phyloP scores from a whole-genome alignment of 2,113 vertebrate species.

The Leuciscus idus region DNA sequence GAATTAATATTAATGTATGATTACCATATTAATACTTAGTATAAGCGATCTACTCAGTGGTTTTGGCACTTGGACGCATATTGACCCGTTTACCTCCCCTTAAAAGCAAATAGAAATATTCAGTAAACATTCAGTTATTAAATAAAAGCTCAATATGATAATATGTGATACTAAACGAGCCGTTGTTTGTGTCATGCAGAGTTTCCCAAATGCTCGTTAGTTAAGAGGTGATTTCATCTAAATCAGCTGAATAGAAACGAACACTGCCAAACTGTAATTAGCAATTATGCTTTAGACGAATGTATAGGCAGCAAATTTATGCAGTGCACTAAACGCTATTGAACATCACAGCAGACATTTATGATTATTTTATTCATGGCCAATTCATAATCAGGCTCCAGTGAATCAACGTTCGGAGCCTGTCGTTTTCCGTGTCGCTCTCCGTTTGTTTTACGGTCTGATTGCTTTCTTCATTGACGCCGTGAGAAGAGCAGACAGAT shows the following conservation, averaged over 20 bases:
- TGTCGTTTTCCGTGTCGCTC: not conserved
- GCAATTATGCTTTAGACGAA: constrained; percentile 51
- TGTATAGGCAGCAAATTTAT: constrained; percentile 43
- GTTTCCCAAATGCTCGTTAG: constrained; percentile 35
- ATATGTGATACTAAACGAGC: constrained; percentile 15
- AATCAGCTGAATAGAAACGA: constrained; percentile 51
- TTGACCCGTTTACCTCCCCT: not conserved
- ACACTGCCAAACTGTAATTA: constrained; percentile 59
- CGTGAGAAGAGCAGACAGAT: not conserved
- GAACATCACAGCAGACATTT: constrained; percentile 19
- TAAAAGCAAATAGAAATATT: constrained; percentile 5
- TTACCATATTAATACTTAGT: constrained; percentile 20
- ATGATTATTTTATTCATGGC: constrained; percentile 34
- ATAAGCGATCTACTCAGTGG: not conserved
- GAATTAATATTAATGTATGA: constrained; percentile 24
- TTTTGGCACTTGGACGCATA: not conserved
- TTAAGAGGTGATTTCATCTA: constrained; percentile 44
- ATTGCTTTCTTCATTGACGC: not conserved
- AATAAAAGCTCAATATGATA: not conserved
- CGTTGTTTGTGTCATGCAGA: constrained; percentile 32
- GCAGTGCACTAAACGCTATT: constrained; percentile 19
- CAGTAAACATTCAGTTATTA: not conserved
- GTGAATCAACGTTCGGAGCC: not conserved
- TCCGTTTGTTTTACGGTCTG: not conserved
- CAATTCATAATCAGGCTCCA: constrained; percentile 14